Evolutionary conservation across 2,888 invertebrate genomes (phyloP), one percentile per base, ranked within the genome.

Genomic region (Galeopsomyia nigrocyanea): DNA sequence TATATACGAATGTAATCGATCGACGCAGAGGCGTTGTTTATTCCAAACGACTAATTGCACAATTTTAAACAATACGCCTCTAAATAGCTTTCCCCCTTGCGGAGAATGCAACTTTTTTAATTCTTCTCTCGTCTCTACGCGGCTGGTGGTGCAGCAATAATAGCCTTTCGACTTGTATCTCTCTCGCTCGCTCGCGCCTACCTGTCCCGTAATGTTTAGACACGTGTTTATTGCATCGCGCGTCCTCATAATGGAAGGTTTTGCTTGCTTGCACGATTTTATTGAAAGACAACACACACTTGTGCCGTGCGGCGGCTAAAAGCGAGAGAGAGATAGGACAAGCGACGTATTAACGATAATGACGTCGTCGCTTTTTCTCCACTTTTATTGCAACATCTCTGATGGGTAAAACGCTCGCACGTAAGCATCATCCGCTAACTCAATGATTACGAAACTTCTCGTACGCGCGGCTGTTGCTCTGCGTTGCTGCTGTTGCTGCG

Each of bases 271-370:
- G 26, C 49, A 47, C 55, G 61, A 47, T 68, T 68, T 68, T 55
- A 60, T 26, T 46, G 55, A 61, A 47, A 22, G 21, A 56, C 21
- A 47, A 55, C 17, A 22, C 19, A 49, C n/a, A 61, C 39, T n/a
- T 2, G 26, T 3, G 26, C 3, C 26, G 26, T 5, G 26, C 26
- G 39, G 39, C 39, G 10, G 7, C 39, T 10, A 68, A 31, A 60
- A 49, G 47, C 60, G 60, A 51, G 53, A n/a, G n/a, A n/a, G n/a
- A n/a, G n/a, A n/a, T n/a, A 61, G 47, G 49, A 31, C 46, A 65
- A 47, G 22, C 22, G 56, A 26, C 26, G 49, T 51, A 68, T 68
- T 61, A 61, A 53, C 53, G 55, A 68, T 68, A 68, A 68, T 68
- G 68, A 61, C 68, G 50, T 61, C 53, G 56, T 13, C 55, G 22